Evolutionary conservation across 2,888 invertebrate genomes (phyloP), one percentile per base, ranked within the genome.

Genomic region (Drosophila formosana): DNA sequence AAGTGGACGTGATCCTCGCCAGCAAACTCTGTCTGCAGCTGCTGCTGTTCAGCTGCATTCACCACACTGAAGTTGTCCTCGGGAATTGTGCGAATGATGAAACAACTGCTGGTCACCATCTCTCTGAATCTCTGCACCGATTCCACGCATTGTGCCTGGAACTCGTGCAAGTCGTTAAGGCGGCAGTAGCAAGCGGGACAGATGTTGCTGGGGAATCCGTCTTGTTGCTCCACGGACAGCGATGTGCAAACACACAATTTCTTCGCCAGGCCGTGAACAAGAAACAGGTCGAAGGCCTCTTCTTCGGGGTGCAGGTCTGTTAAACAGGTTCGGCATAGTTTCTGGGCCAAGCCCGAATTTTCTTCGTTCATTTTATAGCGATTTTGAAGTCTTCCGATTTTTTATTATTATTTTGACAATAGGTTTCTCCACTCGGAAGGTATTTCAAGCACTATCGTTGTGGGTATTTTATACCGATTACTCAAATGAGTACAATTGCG

Each of bases 251-350:
- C 76, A 63, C 84, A 82, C 6, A 92, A 67, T 66, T 90, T 92
- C 55, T 90, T 89, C 23, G 85, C 85, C 61, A 91, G 66, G n/a
- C 88, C 91, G 3, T 90, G 89, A 4, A 89, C 77, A 8, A 80
- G 52, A 67, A 90, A 91, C 8, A 91, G 63, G 66, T 91, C 89
- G 46, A 83, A 83, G 0, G 75, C 67, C n/a, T 67, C 78, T 13
- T 67, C 78, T n/a, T 78, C 83, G 49, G 66, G 79, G 26, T 75
- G 76, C 39, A 91, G 28, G 50, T 78, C 75, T 45, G 84, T 82
- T 50, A 91, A 70, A 46, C 91, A 91, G 28, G 91, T 90, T 26
- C 92, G 92, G 61, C 91, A 91, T 63, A 90, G 76, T 43, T 89
- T 78, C 41, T 91, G 72, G 46, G 89, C 82, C 66, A 78, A 74